Base-by-base conservation (phyloP, 2,113 vertebrate species). In the Ptyas mucosa region DNA sequence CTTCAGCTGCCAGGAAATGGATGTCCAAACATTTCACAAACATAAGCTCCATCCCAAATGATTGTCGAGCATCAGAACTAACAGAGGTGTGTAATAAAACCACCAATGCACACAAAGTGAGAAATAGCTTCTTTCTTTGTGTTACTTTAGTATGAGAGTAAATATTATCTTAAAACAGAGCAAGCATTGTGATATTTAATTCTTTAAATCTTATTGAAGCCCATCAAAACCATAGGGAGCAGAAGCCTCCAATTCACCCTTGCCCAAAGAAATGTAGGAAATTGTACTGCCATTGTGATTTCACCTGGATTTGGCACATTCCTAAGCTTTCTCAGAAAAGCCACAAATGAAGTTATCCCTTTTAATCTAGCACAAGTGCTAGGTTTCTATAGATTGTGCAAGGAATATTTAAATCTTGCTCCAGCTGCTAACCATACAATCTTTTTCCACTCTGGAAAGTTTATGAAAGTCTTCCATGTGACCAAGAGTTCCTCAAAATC, bases 41-140 rank as follows among this genome's bases (percentile, higher is more conserved):
- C 53, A 93, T 9, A 43, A 53, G 23, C 14, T 75, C 55, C 43
- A 49, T 87, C 39, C 57, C 81, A 87, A 29, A 29, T 55, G 93
- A 90, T 64, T 90, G 81, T 92, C 88, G 8, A 89, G 88, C 52
- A 86, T 90, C 51, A 49, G 81, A 92, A 43, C 90, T 87, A 91
- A 49, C 11, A 49, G 29, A 39, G 4, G 23, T 24, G 26, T 87
- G 12, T 24, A 54, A 85, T 58, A 86, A 89, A 61, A 54, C 21
- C 55, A 81, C 51, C 18, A 20, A 23, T 26, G 54, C 54, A 75
- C 20, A 39, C 29, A 49, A 49, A n/a, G 46, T 52, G 58, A 69
- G 61, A n/a, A n/a, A 69, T 10, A 57, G n/a, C 46, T 29, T n/a
- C 29, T 69, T 29, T 3, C 2, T 34, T 57, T 69, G 87, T 9